These are phyloP conservation scores for Temnothorax nylanderi DNA, from an alignment of 1,140 invertebrate species.

Conservation along the genomic window DNA sequence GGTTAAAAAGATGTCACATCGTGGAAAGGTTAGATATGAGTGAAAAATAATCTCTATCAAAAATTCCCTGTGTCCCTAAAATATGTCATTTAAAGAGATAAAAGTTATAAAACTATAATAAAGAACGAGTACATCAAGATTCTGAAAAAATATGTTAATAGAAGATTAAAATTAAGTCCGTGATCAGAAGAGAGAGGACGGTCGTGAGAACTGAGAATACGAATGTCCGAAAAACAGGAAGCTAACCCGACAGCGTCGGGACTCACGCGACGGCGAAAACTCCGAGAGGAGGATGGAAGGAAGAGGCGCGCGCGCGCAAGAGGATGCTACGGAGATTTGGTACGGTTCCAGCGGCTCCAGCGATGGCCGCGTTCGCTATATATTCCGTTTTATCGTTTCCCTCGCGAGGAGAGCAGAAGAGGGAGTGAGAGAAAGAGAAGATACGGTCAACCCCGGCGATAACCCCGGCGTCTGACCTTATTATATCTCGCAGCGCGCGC, in stretches of 20 bases:
- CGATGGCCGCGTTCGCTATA: conserved; percentile 50
- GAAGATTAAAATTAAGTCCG: background rate
- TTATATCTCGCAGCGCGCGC: conserved; percentile 76
- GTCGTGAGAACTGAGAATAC: background rate
- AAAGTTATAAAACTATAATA: background rate
- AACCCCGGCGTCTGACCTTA: conserved; percentile 81
- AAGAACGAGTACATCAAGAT: background rate
- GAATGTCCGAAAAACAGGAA: background rate
- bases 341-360: conserved; percentile 65
- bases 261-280: background rate
- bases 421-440: conserved; percentile 55
- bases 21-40: background rate
- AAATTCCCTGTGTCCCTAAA: background rate
- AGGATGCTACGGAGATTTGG: conserved; percentile 65
- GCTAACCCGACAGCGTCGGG: background rate
- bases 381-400: conserved; percentile 78
- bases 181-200: background rate
- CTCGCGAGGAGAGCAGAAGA: conserved; percentile 42
- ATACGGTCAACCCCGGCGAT: conserved; percentile 78
- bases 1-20: background rate
- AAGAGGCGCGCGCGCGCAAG: background rate
- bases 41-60: background rate
- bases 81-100: background rate
- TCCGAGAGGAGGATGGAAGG: background rate
- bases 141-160: background rate